Base-by-base conservation (phyloP, 2,797 vertebrate genomes). In the Eulemur albifrons region DNA sequence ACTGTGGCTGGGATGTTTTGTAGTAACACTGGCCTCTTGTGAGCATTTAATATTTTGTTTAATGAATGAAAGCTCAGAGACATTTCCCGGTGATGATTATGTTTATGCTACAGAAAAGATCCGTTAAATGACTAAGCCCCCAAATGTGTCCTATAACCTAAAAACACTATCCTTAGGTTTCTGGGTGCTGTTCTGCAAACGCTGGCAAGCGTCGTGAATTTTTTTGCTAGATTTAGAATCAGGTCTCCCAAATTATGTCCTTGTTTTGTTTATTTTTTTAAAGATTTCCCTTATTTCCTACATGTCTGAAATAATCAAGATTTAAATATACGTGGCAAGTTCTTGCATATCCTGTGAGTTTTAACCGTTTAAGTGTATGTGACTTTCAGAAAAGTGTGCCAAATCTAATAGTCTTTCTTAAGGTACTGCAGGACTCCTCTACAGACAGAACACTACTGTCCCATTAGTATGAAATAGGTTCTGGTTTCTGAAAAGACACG, bases 31-130 rank as follows among this genome's bases (percentile, higher is more conserved):
- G 69, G 80, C 25, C 45, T 76, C 50, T 14, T n/a, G 3, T 35
- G 27, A 63, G 73, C 20, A 13, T 72, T 85, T 43, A 82, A 12
- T 6, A 14, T 13, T 81, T 32, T 48, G 27, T 30, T 92, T 45
- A 82, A 48, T 30, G n/a, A 87, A 30, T 45, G 40, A 57, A 92
- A 84, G 30, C n/a, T 73, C 94, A 77, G 54, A 89, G 81, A 20
- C 59, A 54, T 50, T 72, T 85, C 45, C 54, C 90, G 25, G 30
- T 70, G 32, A 67, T 30, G 32, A 81, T 11, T 65, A 38, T 14
- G 35, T 38, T 6, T 70, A 11, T 75, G 45, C 73, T 65, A 90
- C 8, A 95, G 81, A 88, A 87, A 92, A 93, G 20, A 73, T 27
- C 35, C 14, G 14, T 61, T 76, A 83, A 83, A 90, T 61, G 23